These are phyloP conservation scores for Athene noctua DNA, from an alignment of 2,113 vertebrate genomes.

Conservation along the genomic window DNA sequence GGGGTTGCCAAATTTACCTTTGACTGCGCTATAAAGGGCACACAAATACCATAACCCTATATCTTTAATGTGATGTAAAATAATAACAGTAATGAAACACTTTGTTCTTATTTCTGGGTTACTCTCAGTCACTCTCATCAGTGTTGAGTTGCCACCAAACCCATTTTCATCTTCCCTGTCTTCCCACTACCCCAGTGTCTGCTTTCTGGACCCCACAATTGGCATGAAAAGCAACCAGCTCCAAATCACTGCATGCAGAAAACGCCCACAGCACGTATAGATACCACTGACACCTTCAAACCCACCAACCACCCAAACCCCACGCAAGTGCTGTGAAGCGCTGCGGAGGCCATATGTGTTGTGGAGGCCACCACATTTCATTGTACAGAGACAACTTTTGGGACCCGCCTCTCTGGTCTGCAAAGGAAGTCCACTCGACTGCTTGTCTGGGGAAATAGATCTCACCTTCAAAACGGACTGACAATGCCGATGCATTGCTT, in stretches of 20 bases:
- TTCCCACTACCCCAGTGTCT: background rate
- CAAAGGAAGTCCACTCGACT: background rate
- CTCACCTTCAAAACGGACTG: background rate
- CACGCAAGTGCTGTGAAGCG: too few relatives aligned
- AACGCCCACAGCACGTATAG: fast-evolving
- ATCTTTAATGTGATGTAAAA: background rate
- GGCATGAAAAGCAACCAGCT: background rate
- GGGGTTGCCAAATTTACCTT: background rate
- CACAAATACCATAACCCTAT: background rate
- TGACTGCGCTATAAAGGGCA: background rate
- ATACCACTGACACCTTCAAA: background rate
- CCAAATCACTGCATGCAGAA: background rate
- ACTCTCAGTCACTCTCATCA: background rate
- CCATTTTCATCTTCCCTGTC: background rate
- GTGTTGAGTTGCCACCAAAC: background rate
- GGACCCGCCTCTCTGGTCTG: background rate
- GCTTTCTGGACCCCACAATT: background rate
- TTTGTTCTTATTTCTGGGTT: background rate
- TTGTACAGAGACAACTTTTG: background rate
- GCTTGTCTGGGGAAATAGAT: background rate
- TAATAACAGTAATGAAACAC: background rate
- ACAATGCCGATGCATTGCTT: background rate
- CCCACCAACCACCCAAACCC: background rate
- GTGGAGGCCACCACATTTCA: background rate
- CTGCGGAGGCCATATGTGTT: background rate